Evolutionary conservation across 2,113 vertebrate genomes (phyloP).

Genomic region (Rhipidura dahli): DNA sequence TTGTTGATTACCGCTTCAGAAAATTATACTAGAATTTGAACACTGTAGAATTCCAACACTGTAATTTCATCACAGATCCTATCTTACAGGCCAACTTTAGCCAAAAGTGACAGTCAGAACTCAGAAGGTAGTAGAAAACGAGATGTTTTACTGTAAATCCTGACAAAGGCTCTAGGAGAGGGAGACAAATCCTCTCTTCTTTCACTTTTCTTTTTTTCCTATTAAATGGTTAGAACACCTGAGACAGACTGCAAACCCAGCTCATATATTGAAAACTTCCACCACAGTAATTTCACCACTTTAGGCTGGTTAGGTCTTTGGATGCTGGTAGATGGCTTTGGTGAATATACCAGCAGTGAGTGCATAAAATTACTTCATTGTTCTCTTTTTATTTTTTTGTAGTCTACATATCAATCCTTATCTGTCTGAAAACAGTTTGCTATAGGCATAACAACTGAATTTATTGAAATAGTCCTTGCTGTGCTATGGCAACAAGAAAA

Average conservation of each 20-base stretch:
- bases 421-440: neutral
- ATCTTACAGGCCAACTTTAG: neutral
- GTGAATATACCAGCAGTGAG: neutral
- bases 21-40: neutral
- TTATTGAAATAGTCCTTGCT: neutral
- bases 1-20: neutral
- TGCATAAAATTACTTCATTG: neutral
- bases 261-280: neutral
- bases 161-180: neutral
- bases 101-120: neutral
- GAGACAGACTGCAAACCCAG: neutral
- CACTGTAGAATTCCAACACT: neutral
- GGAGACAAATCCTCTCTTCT: neutral
- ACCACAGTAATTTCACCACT: neutral
- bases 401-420: neutral
- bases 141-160: neutral
- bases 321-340: neutral
- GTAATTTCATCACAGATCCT: neutral
- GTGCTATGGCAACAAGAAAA: neutral
- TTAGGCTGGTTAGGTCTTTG: neutral
- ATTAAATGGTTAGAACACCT: neutral
- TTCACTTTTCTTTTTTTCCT: neutral
- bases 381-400: neutral
- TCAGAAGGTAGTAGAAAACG: neutral
- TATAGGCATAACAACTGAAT: neutral